phyloP scores from a whole-genome alignment of 2,113 vertebrate species.

The Heloderma charlesbogerti region DNA sequence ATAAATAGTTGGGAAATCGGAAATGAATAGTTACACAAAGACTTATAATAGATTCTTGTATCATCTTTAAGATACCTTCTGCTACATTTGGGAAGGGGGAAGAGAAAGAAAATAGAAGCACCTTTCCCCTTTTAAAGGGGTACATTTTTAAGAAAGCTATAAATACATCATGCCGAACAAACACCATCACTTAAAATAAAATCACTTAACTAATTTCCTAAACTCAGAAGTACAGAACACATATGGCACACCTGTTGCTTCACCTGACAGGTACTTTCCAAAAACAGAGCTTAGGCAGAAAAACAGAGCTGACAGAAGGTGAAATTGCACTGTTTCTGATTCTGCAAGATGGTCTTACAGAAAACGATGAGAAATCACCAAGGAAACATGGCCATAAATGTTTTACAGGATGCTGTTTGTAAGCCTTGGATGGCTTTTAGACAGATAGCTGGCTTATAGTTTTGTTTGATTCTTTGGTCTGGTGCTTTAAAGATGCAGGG shows the following conservation, averaged over 20 bases:
- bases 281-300: not conserved
- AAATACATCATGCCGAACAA: not conserved
- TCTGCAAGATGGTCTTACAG: not conserved
- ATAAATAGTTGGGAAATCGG: too few species aligned
- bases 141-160: not conserved
- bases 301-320: not conserved
- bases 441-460: not conserved
- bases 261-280: conserved; percentile 30
- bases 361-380: not conserved
- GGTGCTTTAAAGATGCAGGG: not conserved
- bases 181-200: not conserved
- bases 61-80: not conserved
- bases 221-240: conserved; percentile 1
- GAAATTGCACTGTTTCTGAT: not conserved
- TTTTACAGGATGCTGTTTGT: not conserved
- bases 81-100: not conserved
- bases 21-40: not conserved
- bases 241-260: conserved; percentile 32
- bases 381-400: not conserved
- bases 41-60: not conserved
- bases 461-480: not conserved
- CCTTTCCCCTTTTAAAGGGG: not conserved
- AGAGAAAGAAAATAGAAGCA: not conserved
- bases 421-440: not conserved
- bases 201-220: not conserved